Base-by-base conservation (phyloP, 2,113 vertebrate species). In the Takifugu bimaculatus region DNA sequence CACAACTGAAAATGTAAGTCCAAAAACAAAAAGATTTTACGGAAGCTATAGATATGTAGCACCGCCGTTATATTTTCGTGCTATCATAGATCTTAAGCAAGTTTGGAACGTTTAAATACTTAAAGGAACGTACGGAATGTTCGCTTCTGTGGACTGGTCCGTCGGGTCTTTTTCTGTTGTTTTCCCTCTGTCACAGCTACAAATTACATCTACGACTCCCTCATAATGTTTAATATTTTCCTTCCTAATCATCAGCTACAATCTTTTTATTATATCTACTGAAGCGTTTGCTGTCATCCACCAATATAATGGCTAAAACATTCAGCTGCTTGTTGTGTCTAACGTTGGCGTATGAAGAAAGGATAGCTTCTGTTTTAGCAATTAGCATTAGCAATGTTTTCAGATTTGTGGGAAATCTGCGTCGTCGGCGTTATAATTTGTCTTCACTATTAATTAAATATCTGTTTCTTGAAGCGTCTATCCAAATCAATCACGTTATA, bases 1-100 rank as follows among this genome's bases (percentile, higher is more conserved):
- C 25, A 63, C 57, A 79, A 75, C 72, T 66, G 75, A 80, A 83
- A 77, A 83, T 80, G 86, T 88, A 83, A 85, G 87, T 85, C 72
- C 14, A 54, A 42, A 60, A 72, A 80, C 68, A 54, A 60, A 60
- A 2, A 27, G 50, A 58, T 71, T 74, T 60, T 1, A 13, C 0
- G 0, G 0, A 57, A 54, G 25, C 5, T 54, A 11, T 2, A 1
- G 1, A 4, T 6, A 3, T 42, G 1, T 42, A 61, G 0, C 4
- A 11, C 1, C n/a, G 2, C 0, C 0, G 10, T 7, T 12, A 0
- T 26, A 5, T 29, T 0, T 45, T 0, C 26, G 11, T 35, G 2
- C 27, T 35, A 0, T 15, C 4, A 0, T 3, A 0, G 1, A 28
- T 14, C 3, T 0, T 1, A 4, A 45, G 0, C 1, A 5, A 47